Percentiles rank a stretch among this genome's conserved stretches.
Evolutionary conservation across 1,140 invertebrate genomes (phyloP).

Genomic region (Heliconius eleuchia): DNA sequence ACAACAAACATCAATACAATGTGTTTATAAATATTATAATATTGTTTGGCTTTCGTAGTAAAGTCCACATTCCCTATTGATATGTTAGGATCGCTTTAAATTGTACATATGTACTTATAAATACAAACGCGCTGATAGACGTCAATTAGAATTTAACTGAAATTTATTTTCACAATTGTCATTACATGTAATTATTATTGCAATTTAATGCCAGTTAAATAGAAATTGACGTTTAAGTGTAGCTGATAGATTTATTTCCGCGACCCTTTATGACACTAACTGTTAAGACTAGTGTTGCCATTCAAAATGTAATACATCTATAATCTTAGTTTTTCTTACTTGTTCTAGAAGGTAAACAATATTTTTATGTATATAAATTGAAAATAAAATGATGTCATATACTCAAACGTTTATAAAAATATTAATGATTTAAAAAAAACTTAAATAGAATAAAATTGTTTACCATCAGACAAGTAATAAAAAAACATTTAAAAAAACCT

Average conservation of each 20-base stretch:
- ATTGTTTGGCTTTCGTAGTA: constrained; percentile 2
- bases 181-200: too few species aligned
- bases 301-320: not conserved
- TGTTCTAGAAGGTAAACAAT: not conserved
- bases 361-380: not conserved
- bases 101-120: not conserved
- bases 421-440: not conserved
- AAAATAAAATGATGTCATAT: not conserved
- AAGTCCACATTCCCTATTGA: not conserved
- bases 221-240: not conserved
- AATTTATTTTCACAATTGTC: not conserved
- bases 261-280: constrained; percentile 2
- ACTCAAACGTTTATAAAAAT: not conserved
- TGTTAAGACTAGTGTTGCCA: not conserved
- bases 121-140: not conserved
- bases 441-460: not conserved
- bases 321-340: not conserved
- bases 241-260: not conserved
- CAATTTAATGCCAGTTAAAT: not conserved
- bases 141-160: not conserved
- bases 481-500: not conserved
- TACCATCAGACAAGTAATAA: not conserved
- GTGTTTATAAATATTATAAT: not conserved
- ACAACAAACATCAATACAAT: not conserved
- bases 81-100: constrained; percentile 2